Evolutionary conservation across 2,113 vertebrate species (phyloP).

Genomic region (Oplegnathus fasciatus): DNA sequence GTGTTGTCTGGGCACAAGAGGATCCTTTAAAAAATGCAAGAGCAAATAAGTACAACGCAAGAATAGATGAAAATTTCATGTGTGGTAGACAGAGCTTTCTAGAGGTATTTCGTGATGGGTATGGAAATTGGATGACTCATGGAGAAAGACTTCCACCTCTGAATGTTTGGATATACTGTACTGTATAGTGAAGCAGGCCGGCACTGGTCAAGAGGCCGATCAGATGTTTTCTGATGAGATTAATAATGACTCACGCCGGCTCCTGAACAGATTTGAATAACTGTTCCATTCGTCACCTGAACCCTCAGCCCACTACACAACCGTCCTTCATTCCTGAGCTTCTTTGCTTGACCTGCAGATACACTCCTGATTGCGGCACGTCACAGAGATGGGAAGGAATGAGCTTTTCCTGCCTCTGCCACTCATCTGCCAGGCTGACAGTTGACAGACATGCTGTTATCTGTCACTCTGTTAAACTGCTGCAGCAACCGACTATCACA

Average conservation of each 20-base stretch:
- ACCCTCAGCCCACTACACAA: constrained; percentile 30
- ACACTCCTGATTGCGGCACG: constrained; percentile 72
- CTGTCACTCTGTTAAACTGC: constrained; percentile 67
- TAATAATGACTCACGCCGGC: not conserved
- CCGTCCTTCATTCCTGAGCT: constrained; percentile 76
- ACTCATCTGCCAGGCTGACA: constrained; percentile 81
- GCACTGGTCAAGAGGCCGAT: too few relatives aligned
- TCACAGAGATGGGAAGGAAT: constrained; percentile 76
- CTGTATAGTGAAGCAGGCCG: not conserved
- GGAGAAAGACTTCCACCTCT: constrained; percentile 4
- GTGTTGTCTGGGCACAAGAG: not conserved
- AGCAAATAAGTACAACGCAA: not conserved
- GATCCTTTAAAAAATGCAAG: not conserved
- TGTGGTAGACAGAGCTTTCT: not conserved
- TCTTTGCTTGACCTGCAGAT: constrained; percentile 79
- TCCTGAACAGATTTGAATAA: constrained; percentile 8
- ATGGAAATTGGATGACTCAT: constrained; percentile 26
- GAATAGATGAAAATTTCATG: not conserved
- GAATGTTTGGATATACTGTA: not conserved
- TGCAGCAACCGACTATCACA: constrained; percentile 71
- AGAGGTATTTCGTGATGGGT: constrained; percentile 40
- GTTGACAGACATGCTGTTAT: constrained; percentile 83
- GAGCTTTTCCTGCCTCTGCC: constrained; percentile 76
- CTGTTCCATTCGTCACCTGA: constrained; percentile 55
- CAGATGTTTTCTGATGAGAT: constrained; percentile 2